These are phyloP conservation scores for Crotalus helleri DNA, from an alignment of 2,113 vertebrate species.

Conservation along the genomic window DNA sequence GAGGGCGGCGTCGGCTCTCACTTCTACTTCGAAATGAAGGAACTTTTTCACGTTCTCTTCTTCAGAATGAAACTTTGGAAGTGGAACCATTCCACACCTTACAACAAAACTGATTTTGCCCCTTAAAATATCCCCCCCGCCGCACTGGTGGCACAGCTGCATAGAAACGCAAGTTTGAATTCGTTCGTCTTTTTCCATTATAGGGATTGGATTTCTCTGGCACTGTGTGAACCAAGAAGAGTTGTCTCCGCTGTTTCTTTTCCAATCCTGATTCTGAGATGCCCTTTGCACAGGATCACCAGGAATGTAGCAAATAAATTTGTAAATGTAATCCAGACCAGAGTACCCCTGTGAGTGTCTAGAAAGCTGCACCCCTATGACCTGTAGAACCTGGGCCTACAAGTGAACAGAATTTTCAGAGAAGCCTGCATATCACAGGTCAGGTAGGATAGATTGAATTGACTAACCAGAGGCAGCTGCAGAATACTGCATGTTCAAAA, in stretches of 20 bases:
- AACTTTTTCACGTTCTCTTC: background rate
- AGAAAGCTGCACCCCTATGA: background rate
- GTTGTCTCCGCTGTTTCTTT: background rate
- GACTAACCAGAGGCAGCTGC: background rate
- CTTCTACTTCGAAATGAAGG: background rate
- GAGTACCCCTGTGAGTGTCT: background rate
- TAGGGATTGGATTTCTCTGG: background rate
- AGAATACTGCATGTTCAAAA: background rate
- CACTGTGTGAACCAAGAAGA: background rate
- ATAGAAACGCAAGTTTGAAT: background rate
- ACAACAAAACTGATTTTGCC: background rate
- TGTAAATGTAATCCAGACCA: background rate
- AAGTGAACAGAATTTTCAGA: background rate
- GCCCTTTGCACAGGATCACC: background rate
- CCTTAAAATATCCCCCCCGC: background rate
- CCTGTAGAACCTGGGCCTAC: background rate
- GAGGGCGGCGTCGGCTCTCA: background rate
- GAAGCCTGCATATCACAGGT: background rate
- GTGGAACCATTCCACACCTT: background rate
- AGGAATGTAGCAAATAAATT: background rate
- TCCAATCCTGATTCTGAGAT: background rate
- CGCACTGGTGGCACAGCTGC: background rate
- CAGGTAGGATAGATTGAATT: background rate
- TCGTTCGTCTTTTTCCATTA: background rate
- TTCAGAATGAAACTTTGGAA: background rate